A percentile compares a stretch with the other conserved stretches of the same genome.
Evolutionary conservation across 2,113 vertebrate species (phyloP).

Genomic region (Mus spicilegus): DNA sequence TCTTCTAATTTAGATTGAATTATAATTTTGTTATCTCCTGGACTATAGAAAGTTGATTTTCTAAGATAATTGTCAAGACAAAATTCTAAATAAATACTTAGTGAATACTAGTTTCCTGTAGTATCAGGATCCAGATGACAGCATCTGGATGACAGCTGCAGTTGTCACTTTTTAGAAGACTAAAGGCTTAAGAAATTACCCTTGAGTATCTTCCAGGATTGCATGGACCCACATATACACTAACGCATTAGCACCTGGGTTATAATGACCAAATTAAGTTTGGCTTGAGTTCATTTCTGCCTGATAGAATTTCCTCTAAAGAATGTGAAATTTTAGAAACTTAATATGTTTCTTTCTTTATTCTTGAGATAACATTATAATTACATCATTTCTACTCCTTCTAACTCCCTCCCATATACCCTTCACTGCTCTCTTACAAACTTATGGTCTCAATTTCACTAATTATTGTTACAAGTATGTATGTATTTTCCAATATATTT

Average conservation of each 20-base stretch:
- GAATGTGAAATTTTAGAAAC: constrained; percentile 44
- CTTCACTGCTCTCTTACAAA: not conserved
- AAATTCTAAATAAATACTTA: constrained; percentile 60
- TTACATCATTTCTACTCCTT: not conserved
- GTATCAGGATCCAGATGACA: not conserved
- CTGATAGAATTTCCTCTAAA: constrained; percentile 41
- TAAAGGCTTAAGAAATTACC: constrained; percentile 56
- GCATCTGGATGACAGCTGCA: constrained; percentile 34
- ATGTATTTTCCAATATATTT: not conserved
- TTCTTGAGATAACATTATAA: not conserved
- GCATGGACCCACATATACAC: not conserved
- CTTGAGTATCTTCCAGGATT: constrained; percentile 36
- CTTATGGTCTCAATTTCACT: not conserved
- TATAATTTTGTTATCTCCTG: constrained; percentile 38
- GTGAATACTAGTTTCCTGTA: constrained; percentile 48
- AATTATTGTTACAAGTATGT: not conserved
- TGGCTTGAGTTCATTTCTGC: constrained; percentile 51
- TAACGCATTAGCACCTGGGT: not conserved
- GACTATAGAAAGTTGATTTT: constrained; percentile 31
- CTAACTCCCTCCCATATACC: not conserved
- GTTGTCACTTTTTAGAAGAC: constrained; percentile 53
- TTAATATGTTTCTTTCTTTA: not conserved
- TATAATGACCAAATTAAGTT: constrained; percentile 54
- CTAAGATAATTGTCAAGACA: not conserved
- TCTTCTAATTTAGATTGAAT: constrained; percentile 11